Conservation (phyloP, 2,888 invertebrate species). For the Conomelus anceps region DNA sequence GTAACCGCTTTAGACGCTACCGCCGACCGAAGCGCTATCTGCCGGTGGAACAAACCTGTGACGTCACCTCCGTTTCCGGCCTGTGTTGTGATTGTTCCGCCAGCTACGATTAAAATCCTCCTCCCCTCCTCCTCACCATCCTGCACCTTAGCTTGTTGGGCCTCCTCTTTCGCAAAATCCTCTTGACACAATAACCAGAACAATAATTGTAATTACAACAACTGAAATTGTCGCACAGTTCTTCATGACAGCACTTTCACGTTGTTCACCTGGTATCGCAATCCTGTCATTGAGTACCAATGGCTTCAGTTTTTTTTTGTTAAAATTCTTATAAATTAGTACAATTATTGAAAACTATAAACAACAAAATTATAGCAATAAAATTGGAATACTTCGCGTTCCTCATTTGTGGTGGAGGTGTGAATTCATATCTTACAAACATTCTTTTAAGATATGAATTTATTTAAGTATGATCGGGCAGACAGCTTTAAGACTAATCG, state of each 20-base stretch:
- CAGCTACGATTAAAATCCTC: constrained; percentile 6
- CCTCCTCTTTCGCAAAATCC: not conserved
- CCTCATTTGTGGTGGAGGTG: too few relatives aligned
- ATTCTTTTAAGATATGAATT: too few relatives aligned
- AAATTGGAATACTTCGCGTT: too few relatives aligned
- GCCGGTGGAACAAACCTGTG: not conserved
- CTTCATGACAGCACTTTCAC: not conserved
- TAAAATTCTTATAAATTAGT: not conserved
- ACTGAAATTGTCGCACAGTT: not conserved
- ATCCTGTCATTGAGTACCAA: not conserved
- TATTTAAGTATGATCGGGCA: too few relatives aligned
- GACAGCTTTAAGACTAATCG: too few relatives aligned
- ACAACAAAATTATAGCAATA: too few relatives aligned
- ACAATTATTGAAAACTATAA: too few relatives aligned
- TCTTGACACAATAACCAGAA: not conserved
- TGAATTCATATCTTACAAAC: too few relatives aligned
- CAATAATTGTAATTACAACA: not conserved
- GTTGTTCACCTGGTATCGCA: not conserved
- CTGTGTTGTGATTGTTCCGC: constrained; percentile 8
- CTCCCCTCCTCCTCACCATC: not conserved
- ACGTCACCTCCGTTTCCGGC: constrained; percentile 11
- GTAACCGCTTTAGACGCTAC: not conserved
- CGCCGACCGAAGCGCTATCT: not conserved
- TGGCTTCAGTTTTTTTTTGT: not conserved
- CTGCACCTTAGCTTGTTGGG: not conserved